Evolutionary conservation across 2,797 vertebrate species (phyloP).

Genomic region (Artibeus jamaicensis): DNA sequence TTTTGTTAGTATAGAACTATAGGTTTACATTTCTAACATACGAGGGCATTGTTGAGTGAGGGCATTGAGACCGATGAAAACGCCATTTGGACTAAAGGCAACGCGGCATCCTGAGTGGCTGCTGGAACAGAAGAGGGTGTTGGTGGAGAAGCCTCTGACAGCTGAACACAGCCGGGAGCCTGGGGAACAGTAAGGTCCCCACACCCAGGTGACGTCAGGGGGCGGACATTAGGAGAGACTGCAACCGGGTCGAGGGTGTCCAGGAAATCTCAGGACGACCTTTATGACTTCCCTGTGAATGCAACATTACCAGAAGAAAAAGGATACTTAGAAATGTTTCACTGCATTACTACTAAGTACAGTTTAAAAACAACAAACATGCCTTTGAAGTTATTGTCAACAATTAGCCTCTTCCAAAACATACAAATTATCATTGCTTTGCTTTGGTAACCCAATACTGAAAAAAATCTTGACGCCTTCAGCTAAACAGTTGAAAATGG

Average conservation of each 20-base stretch:
- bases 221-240: neutral
- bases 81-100: neutral
- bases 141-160: neutral
- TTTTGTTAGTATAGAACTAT: neutral
- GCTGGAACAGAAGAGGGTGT: neutral
- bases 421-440: neutral
- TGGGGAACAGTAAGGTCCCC: neutral
- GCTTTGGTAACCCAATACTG: slow-evolving; percentile 13
- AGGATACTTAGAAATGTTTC: neutral
- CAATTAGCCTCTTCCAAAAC: neutral
- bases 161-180: neutral
- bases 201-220: accelerated
- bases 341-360: neutral
- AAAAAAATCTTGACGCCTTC: neutral
- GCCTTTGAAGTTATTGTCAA: neutral
- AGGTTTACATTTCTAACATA: neutral
- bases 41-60: neutral
- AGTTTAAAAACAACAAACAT: neutral
- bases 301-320: neutral
- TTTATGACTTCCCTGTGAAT: neutral
- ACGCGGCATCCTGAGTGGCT: neutral
- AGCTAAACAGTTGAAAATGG: neutral
- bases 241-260: neutral
- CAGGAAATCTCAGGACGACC: neutral
- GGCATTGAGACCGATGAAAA: neutral